phyloP scores from a whole-genome alignment of 1,140 invertebrate species.

The Caenorhabditis elegans region DNA sequence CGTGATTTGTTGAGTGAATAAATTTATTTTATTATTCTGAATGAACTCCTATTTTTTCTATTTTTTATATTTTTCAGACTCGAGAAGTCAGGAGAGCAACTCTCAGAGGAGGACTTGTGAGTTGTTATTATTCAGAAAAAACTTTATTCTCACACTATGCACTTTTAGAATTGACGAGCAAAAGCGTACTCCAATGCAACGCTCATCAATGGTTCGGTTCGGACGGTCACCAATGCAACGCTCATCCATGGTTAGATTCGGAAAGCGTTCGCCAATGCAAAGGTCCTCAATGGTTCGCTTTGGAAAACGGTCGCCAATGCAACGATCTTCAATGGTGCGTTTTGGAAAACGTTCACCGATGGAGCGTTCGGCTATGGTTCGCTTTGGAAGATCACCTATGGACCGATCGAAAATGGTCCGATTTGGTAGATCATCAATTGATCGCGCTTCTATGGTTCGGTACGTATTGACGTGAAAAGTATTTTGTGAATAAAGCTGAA shows the following conservation, averaged over 20 bases:
- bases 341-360: conserved; percentile 48
- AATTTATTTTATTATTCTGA: too few relatives aligned
- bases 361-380: conserved; percentile 46
- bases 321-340: conserved; percentile 52
- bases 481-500: background rate
- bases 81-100: background rate
- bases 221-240: conserved; percentile 17
- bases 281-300: conserved; percentile 49
- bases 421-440: conserved; percentile 49
- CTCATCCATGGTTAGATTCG: conserved; percentile 47
- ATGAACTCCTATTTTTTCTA: background rate
- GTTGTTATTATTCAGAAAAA: background rate
- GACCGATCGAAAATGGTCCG: conserved; percentile 44
- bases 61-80: background rate
- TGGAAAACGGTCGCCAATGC: conserved; percentile 53
- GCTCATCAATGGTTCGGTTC: conserved; percentile 50
- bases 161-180: background rate
- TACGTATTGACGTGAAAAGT: background rate
- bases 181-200: conserved; percentile 51
- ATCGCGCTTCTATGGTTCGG: conserved; percentile 48
- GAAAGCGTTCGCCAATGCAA: conserved; percentile 45
- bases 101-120: conserved; percentile 11
- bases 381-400: conserved; percentile 36
- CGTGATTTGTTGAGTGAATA: background rate
- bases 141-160: background rate